Evolutionary conservation across 2,113 vertebrate species (phyloP).

Genomic region (Semicossyphus pulcher): DNA sequence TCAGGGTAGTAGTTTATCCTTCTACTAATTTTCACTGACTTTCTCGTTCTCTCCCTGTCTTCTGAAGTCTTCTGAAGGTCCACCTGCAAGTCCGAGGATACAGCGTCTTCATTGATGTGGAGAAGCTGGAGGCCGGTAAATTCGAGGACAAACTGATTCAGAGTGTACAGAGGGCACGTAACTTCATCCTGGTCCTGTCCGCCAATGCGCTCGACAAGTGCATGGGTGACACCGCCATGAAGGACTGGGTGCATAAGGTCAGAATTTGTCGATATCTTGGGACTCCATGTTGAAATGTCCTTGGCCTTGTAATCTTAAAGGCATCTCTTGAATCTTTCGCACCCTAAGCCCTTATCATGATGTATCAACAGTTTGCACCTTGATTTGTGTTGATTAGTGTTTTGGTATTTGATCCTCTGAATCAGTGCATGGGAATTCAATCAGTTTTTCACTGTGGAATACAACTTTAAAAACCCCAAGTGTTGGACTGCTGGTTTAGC

Average conservation of each 20-base stretch:
- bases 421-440: not conserved
- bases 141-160: conserved; percentile 95
- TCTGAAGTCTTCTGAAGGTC: conserved; percentile 92
- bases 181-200: conserved; percentile 95
- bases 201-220: conserved; percentile 92
- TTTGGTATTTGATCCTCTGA: not conserved
- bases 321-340: not conserved
- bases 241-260: conserved; percentile 99
- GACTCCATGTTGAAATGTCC: not conserved
- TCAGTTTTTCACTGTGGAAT: not conserved
- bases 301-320: too few relatives aligned
- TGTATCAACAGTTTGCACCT: not conserved
- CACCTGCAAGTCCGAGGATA: conserved; percentile 95
- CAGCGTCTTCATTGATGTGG: conserved; percentile 98
- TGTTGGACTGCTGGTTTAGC: too few relatives aligned
- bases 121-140: conserved; percentile 96
- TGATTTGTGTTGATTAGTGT: not conserved
- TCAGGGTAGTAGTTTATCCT: not conserved
- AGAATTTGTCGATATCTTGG: not conserved
- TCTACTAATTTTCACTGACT: not conserved
- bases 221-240: conserved; percentile 91
- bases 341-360: not conserved
- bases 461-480: not conserved
- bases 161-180: conserved; percentile 90
- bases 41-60: not conserved